Conservation (phyloP, 2,113 vertebrate genomes). For the Paraplagusia blochii region DNA sequence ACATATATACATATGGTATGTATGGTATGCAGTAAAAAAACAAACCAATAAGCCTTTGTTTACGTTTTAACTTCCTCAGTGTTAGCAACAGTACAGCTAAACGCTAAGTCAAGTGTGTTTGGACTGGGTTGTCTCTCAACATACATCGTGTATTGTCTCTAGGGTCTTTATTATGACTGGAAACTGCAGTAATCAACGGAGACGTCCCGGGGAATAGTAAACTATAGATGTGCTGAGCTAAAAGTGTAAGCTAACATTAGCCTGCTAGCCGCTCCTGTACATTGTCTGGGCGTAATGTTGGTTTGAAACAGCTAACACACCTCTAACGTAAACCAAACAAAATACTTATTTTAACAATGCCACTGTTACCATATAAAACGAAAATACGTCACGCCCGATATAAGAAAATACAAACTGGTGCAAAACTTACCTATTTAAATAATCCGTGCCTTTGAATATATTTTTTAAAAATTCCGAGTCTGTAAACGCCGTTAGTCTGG, state of each 20-base stretch:
- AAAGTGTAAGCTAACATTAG: constrained; percentile 42
- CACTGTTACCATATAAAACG: rapidly evolving
- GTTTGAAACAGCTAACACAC: constrained; percentile 29
- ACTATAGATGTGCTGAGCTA: constrained; percentile 42
- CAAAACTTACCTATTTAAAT: constrained; percentile 60
- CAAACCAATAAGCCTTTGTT: constrained; percentile 52
- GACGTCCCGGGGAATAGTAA: not conserved
- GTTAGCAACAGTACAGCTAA: constrained; percentile 17
- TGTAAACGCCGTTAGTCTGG: constrained; percentile 51
- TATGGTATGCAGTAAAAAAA: constrained; percentile 1
- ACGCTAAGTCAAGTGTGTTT: not conserved
- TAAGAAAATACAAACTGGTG: not conserved
- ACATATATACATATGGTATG: no score
- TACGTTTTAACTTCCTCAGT: constrained; percentile 51
- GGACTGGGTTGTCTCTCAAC: rapidly evolving
- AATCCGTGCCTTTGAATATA: constrained; percentile 43
- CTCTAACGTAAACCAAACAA: not conserved
- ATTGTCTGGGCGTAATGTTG: constrained; percentile 53
- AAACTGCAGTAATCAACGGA: not conserved
- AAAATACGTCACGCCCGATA: not conserved
- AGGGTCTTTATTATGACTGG: not conserved
- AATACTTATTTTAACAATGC: not conserved
- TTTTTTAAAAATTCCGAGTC: constrained; percentile 53
- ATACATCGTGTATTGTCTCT: not conserved
- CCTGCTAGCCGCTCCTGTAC: constrained; percentile 35